Base-by-base conservation (phyloP, 2,888 invertebrate species). In the Idaea biselata region DNA sequence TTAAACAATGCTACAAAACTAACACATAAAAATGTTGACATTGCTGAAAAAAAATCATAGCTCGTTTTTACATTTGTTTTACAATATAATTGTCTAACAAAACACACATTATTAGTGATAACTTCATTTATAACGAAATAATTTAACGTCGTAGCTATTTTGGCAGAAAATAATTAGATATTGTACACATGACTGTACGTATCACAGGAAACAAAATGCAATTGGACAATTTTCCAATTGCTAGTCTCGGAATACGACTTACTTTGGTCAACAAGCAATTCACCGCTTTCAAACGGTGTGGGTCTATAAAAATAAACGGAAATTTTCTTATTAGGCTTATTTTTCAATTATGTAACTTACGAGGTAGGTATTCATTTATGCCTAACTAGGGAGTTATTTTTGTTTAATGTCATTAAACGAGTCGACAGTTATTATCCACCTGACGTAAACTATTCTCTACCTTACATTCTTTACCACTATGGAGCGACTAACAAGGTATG, bases 211-310 rank as follows among this genome's bases (percentile, higher is more conserved):
- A 79, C 83, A 79, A 84, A 87, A 87, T 87, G 86, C 86, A 91
- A 91, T 91, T 90, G 91, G 85, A 71, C 87, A 91, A 91, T 91
- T 89, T 89, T 87, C 81, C 91, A 91, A 89, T 91, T 91, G 89
- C 76, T 76, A 67, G 81, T 76, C 78, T 74, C 80, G 80, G 82
- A 81, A 80, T 79, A 80, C 75, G 74, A 78, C 79, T 86, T 85
- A 87, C 84, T 88, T 89, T 82, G 82, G 82, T 82, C 80, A 74
- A 75, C 80, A 79, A 80, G 79, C 81, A 82, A 85, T 82, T 81
- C 78, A 70, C 78, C 79, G 76, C 77, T 81, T 79, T 76, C 75
- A 72, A 72, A 74, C 73, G 67, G 68, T 73, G 18, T 56, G n/a
- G 56, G 6, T 56, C 56, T 62, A 61, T 63, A 44, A 44, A 44